Evolutionary conservation across 2,797 vertebrate species (phyloP).

Genomic region (Gymnocypris eckloni): DNA sequence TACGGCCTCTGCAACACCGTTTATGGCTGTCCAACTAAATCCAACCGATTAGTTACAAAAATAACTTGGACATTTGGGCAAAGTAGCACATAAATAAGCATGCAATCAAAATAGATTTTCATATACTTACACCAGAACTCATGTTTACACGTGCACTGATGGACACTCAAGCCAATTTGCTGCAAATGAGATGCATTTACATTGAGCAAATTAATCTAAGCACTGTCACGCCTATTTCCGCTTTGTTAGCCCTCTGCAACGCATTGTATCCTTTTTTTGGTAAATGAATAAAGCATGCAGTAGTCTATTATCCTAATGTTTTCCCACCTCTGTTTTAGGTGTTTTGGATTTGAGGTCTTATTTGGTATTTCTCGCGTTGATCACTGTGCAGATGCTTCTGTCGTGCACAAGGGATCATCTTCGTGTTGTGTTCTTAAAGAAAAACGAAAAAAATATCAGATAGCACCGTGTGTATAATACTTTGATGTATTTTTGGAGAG

Average conservation of each 20-base stretch:
- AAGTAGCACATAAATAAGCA: neutral
- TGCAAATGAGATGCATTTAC: neutral
- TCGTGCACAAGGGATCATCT: constrained; percentile 52
- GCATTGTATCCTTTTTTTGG: neutral
- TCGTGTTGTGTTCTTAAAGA: constrained; percentile 19
- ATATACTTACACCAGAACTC: constrained; percentile 46
- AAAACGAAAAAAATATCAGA: constrained; percentile 47
- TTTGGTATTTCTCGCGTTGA: neutral
- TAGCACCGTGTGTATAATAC: neutral
- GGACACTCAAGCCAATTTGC: neutral
- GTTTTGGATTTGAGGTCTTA: neutral
- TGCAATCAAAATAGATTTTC: neutral
- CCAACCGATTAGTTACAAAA: neutral
- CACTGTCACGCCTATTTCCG: constrained; percentile 33
- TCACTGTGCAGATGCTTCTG: neutral
- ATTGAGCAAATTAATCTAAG: neutral
- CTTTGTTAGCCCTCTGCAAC: neutral
- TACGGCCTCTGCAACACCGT: neutral
- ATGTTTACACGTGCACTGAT: constrained; percentile 11
- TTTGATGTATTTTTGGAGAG: neutral
- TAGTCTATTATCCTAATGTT: neutral
- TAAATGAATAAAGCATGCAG: neutral
- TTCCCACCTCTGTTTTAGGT: neutral
- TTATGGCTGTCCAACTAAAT: neutral
- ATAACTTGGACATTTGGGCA: neutral